phyloP scores from a whole-genome alignment of 2,113 vertebrate species.

The Rhea americana region DNA sequence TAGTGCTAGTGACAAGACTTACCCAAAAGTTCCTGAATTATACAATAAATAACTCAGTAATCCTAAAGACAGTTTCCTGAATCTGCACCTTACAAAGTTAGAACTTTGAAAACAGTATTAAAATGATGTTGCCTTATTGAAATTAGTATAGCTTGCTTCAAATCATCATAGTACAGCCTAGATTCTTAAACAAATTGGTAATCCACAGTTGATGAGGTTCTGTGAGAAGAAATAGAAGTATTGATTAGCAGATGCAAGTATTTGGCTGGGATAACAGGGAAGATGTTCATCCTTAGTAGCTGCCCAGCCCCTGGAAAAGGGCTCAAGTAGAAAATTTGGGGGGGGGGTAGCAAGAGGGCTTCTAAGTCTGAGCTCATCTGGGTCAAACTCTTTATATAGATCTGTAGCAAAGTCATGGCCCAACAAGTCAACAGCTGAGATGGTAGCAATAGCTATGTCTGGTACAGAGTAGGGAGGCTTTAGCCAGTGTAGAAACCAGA shows the following conservation, averaged over 20 bases:
- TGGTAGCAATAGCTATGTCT: background rate
- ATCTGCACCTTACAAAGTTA: no score
- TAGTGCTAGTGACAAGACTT: background rate
- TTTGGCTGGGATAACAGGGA: background rate
- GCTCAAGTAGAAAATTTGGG: rapidly evolving
- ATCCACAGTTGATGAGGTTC: background rate
- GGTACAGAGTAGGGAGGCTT: background rate
- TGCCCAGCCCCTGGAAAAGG: background rate
- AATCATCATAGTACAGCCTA: background rate
- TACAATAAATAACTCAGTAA: background rate
- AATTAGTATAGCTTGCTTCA: background rate
- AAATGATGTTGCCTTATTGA: background rate
- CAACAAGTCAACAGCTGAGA: rapidly evolving
- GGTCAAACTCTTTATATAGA: background rate
- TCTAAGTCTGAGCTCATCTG: background rate
- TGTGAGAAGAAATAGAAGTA: background rate
- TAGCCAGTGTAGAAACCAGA: background rate
- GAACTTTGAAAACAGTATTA: background rate
- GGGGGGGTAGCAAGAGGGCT: background rate
- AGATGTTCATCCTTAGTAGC: background rate
- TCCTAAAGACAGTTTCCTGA: background rate
- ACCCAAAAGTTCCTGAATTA: background rate
- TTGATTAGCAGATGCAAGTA: background rate
- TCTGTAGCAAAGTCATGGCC: background rate
- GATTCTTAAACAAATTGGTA: background rate